Base-by-base conservation (phyloP, 2,888 invertebrate genomes). In the Sinhomidia bicolor region DNA sequence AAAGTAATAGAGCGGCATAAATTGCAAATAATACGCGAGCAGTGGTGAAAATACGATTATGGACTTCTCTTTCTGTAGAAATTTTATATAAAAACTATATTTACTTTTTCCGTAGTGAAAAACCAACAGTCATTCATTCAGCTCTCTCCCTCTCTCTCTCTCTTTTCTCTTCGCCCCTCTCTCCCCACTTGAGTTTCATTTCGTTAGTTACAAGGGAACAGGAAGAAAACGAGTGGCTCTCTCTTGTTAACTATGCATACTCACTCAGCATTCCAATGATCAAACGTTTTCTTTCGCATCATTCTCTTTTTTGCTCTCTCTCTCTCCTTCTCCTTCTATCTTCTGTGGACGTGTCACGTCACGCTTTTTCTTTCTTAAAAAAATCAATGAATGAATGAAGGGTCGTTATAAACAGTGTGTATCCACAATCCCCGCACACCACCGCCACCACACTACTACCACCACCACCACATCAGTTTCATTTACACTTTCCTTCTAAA, bases 311-410 rank as follows among this genome's bases (percentile, higher is more conserved):
- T 14, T 12, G 3, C 76, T 51, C 5, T 76, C 20, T 41, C n/a
- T 4, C 17, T n/a, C 68, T 54, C 51, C 6, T 26, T 29, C 3
- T 26, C 47, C 51, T 7, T 26, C 10, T 29, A 17, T 4, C n/a
- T 26, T 44, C n/a, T 14, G 71, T 23, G 82, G 82, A 83, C 71
- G 83, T 83, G 83, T 65, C 71, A 32, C 68, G 57, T 65, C 54
- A 51, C 32, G 36, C n/a, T n/a, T n/a, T n/a, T n/a, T n/a, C n/a
- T n/a, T n/a, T 60, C 74, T 84, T 26, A 74, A 26, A 68, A 57
- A 76, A 76, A 85, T 84, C 84, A 85, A 76, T 85, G 41, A 60
- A 60, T 57, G 51, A 41, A 41, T 29, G 17, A 36, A 76, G 12
- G 6, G 51, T 14, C 26, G 29, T 60, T 71, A 44, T 71, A 20